A percentile compares a stretch with the other conserved stretches of the same genome.
phyloP scores from a whole-genome alignment of 2,888 invertebrate genomes.

The Furcula furcula region DNA sequence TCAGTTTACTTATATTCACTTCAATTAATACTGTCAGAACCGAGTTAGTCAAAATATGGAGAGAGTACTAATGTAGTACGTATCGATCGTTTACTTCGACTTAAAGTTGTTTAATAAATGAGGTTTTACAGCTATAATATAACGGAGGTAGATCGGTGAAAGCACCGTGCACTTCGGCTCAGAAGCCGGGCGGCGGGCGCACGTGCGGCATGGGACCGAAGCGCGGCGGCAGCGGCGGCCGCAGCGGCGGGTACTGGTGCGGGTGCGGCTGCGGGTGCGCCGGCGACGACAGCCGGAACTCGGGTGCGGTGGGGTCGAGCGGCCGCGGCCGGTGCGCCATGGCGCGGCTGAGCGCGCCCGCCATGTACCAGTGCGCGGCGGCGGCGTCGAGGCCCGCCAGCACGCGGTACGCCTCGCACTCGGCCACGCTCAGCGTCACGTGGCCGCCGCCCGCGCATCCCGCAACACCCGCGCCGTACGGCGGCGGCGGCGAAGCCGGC shows the following conservation, averaged over 20 bases:
- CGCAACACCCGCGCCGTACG: constrained; percentile 3
- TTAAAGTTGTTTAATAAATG: no score
- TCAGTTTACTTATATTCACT: no score
- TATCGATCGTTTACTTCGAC: no score
- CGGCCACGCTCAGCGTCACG: constrained; percentile 40
- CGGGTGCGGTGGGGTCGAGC: constrained; percentile 17
- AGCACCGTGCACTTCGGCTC: constrained; percentile 5
- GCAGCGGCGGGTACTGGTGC: constrained; percentile 1
- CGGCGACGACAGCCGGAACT: constrained; percentile 14
- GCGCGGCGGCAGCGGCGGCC: no score
- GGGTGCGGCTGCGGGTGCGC: neutral
- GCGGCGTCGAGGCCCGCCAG: constrained; percentile 41
- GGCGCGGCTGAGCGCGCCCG: constrained; percentile 41
- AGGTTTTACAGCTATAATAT: neutral
- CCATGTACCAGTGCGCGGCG: constrained; percentile 55
- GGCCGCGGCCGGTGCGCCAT: constrained; percentile 9
- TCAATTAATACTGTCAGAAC: no score
- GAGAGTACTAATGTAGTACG: no score
- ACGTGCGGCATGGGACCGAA: no score
- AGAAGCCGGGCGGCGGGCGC: constrained; percentile 32
- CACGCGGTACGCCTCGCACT: constrained; percentile 46
- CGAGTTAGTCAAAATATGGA: no score
- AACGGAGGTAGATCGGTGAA: neutral
- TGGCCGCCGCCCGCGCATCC: constrained; percentile 4
- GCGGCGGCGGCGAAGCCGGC: constrained; percentile 2